Evolutionary conservation across 2,113 vertebrate genomes (phyloP).

Genomic region (Poicephalus meyeri): DNA sequence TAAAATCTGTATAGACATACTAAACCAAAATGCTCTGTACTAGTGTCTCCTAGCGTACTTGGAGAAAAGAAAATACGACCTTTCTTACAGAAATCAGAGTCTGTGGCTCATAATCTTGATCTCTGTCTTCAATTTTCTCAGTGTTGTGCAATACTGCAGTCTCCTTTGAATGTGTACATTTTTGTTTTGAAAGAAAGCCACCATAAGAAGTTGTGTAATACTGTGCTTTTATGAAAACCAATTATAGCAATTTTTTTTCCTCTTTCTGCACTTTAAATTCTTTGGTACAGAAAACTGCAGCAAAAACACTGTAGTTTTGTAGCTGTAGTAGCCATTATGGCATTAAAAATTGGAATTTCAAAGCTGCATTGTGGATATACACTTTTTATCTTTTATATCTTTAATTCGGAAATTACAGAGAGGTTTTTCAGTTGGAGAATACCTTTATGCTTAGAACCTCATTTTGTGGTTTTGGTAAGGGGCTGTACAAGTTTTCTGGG

Average conservation of each 20-base stretch:
- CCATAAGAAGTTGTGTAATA: background rate
- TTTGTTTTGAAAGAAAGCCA: background rate
- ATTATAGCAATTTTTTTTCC: background rate
- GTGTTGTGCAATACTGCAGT: background rate
- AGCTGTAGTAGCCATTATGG: background rate
- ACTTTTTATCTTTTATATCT: background rate
- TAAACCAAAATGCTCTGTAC: background rate
- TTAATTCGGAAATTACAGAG: background rate
- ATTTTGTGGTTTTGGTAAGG: background rate
- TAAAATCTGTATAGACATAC: background rate
- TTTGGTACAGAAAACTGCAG: background rate
- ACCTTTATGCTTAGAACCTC: background rate
- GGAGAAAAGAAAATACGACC: background rate
- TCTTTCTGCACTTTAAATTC: background rate
- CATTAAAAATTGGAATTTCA: background rate
- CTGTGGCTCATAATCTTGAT: background rate
- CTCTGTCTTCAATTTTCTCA: constrained; percentile 35
- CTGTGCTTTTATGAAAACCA: background rate
- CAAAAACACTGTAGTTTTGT: background rate
- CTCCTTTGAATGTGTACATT: constrained; percentile 3
- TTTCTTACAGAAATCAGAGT: background rate
- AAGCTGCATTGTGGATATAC: background rate
- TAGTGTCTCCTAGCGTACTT: background rate
- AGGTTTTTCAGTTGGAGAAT: background rate
- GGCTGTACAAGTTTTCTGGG: background rate